Evolutionary conservation across 2,888 invertebrate species (phyloP).

Genomic region (Parnassius smintheus): DNA sequence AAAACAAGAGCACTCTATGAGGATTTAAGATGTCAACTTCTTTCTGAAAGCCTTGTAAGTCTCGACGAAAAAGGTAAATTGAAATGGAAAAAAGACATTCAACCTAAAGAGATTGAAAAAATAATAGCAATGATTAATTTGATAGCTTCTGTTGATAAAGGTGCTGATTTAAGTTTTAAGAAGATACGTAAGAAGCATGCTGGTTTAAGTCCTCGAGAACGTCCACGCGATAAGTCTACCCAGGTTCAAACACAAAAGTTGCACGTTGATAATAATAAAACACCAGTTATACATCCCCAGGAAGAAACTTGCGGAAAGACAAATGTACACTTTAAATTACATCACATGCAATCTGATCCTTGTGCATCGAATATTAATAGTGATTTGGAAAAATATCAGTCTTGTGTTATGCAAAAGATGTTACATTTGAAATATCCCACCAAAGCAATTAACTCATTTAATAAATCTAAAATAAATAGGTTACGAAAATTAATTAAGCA

Average conservation of each 20-base stretch:
- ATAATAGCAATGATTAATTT: conserved; percentile 19
- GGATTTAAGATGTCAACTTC: conserved; percentile 47
- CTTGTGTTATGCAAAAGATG: neutral
- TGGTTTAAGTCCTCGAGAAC: neutral
- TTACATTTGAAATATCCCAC: neutral
- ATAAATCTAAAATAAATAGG: neutral
- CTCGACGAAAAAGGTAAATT: conserved; percentile 36
- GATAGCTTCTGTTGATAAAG: conserved; percentile 42
- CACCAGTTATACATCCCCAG: neutral
- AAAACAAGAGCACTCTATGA: conserved; percentile 58
- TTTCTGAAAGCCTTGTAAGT: conserved; percentile 44
- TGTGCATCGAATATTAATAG: conserved; percentile 34
- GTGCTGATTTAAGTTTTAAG: conserved; percentile 37
- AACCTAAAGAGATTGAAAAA: conserved; percentile 26
- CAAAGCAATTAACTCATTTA: neutral
- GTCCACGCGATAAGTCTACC: conserved; percentile 5
- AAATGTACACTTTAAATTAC: conserved; percentile 29
- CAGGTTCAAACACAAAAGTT: conserved; percentile 11
- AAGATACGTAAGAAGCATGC: conserved; percentile 23
- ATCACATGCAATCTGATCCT: conserved; percentile 51
- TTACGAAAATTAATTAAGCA: neutral
- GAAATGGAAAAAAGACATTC: conserved; percentile 29
- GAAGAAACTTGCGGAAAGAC: conserved; percentile 14
- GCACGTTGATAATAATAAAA: conserved; percentile 8
- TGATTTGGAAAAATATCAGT: neutral